Evolutionary conservation across 2,888 invertebrate species (phyloP), one percentile per base, ranked within the genome.

Genomic region (Agrochola circellaris): DNA sequence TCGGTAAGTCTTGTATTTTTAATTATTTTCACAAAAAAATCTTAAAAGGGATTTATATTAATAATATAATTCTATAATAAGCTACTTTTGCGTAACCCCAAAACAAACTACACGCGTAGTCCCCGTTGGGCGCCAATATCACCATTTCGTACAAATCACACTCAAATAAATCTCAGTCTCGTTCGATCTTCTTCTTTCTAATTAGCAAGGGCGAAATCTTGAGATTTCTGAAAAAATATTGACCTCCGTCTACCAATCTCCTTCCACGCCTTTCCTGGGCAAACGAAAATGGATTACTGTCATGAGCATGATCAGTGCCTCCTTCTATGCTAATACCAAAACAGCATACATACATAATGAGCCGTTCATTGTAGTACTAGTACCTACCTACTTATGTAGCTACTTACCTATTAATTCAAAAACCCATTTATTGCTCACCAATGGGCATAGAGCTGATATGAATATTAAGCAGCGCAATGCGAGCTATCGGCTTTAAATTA

Each of bases 1-100:
- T 99, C 99, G 95, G 99, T 99, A 95, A 98, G 98, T 97, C 78
- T 56, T 78, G 78, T 68, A 26, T n/a, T n/a, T 56, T 70, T 23
- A 1, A 42, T 3, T 60, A 26, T 54, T 61, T 26, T 26, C n/a
- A 54, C 54, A 23, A 54, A 5, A 13, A 5, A n/a, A 1, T 6
- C 7, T n/a, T n/a, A 23, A 13, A n/a, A n/a, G 13, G n/a, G n/a
- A n/a, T 5, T 56, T n/a, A 56, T 13, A 9, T n/a, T n/a, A n/a
- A n/a, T n/a, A n/a, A n/a, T n/a, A n/a, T n/a, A n/a, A n/a, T n/a
- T n/a, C n/a, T n/a, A n/a, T 23, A 54, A 54, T 20, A 20, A 51
- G 0, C 1, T 54, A 54, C 51, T 20, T 51, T 51, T 54, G 4
- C 54, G 9, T 54, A 54, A 54, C 23, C 23, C 4, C 54, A 54